phyloP scores from a whole-genome alignment of 2,797 vertebrate genomes.

The Lagorchestes hirsutus region DNA sequence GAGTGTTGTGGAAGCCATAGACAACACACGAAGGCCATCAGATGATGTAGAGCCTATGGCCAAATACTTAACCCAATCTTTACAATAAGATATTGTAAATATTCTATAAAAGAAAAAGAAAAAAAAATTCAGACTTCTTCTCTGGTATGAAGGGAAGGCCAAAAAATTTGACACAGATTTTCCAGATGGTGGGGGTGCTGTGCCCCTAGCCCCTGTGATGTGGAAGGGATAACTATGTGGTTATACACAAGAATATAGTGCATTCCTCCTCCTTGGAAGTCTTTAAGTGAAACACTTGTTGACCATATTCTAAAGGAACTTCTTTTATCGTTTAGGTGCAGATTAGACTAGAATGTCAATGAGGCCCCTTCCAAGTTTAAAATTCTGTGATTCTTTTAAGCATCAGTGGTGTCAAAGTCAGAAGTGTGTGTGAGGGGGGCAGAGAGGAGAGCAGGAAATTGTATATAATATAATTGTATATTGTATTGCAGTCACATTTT shows the following conservation, averaged over 20 bases:
- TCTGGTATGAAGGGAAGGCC: too few species aligned
- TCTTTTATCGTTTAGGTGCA: background rate
- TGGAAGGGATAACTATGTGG: background rate
- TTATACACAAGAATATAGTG: background rate
- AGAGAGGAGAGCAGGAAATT: background rate
- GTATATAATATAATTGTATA: too few species aligned
- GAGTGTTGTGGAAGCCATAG: background rate
- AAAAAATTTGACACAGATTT: background rate
- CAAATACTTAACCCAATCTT: background rate
- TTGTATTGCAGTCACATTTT: background rate
- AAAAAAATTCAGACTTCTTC: background rate
- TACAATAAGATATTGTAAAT: background rate
- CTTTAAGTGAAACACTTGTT: background rate
- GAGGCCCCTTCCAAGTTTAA: background rate
- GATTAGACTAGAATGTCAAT: background rate
- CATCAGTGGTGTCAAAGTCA: background rate
- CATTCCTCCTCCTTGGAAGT: background rate
- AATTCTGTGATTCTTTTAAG: background rate
- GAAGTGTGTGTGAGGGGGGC: background rate
- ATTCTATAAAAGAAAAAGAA: background rate
- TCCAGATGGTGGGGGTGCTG: background rate
- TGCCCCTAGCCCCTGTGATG: background rate
- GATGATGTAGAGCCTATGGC: background rate
- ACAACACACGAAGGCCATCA: background rate
- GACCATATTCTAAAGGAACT: background rate